Evolutionary conservation across 2,797 vertebrate genomes (phyloP).

Genomic region (Busarellus nigricollis): DNA sequence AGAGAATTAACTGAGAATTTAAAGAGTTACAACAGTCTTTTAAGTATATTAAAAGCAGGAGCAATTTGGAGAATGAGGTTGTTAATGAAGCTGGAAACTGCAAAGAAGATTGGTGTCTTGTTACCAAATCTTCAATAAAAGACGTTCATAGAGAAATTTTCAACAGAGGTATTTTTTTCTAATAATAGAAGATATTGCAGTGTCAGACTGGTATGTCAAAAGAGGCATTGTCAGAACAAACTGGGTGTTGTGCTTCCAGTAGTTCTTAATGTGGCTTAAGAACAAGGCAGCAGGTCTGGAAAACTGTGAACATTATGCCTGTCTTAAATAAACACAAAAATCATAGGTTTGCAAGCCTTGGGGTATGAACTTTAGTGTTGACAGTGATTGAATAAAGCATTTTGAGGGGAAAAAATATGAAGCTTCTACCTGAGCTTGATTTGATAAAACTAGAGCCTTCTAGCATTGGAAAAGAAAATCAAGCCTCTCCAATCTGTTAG

Average conservation of each 20-base stretch:
- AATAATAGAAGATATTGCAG: not conserved
- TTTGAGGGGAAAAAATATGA: not conserved
- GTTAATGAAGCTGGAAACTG: not conserved
- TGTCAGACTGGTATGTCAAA: not conserved
- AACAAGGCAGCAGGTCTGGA: not conserved
- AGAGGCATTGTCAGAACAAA: not conserved
- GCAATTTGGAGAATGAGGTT: not conserved
- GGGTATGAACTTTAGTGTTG: not conserved
- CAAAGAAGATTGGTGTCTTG: not conserved
- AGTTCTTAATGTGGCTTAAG: not conserved
- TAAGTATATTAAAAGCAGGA: not conserved
- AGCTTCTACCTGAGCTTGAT: not conserved
- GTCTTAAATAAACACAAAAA: not conserved
- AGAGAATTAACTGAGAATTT: not conserved
- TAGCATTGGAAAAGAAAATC: not conserved
- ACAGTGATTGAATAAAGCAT: not conserved
- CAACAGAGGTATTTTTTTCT: not conserved
- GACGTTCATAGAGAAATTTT: not conserved
- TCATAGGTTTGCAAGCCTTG: not conserved
- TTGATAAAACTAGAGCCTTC: not conserved
- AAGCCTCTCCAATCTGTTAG: not conserved
- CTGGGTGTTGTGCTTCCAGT: not conserved
- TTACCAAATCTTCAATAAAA: not conserved
- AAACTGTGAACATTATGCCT: not conserved
- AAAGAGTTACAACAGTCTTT: not conserved